Base-by-base conservation (phyloP, 2,113 vertebrate species). In the Puffinus mauretanicus region DNA sequence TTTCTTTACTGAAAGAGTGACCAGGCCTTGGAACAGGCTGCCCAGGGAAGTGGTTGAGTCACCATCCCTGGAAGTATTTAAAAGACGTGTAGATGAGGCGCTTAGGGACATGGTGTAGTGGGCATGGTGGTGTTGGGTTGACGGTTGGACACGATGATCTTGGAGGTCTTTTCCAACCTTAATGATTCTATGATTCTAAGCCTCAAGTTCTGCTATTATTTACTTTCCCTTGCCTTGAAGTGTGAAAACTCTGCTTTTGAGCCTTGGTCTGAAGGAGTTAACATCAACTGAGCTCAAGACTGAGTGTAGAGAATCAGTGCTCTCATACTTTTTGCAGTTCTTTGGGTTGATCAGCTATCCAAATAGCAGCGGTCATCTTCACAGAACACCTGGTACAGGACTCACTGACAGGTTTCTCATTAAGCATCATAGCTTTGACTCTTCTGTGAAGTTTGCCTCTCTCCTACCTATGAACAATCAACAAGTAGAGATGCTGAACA, bases 231-330 rank as follows among this genome's bases (percentile, higher is more conserved):
- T 86, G 36, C 49, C 77, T 44, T 89, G 21, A 84, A 73, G 16
- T 21, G 34, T 30, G 42, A 62, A 52, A 86, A 40, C 8, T 64
- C 55, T 52, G 40, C n/a, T 55, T 62, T 76, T 70, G 21, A 88
- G 71, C 22, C n/a, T 70, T 73, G 69, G 24, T 20, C 66, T 38
- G 65, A 87, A 82, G 61, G 29, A 93, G 72, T 40, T 72, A 7
- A 32, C 34, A 61, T 60, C 22, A 81, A 16, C 38, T 51, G 30
- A 89, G 51, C 3, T 2, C 30, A 32, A 79, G 42, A 51, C 16
- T 0, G 0, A 55, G 9, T 2, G 3, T 3, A 69, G 18, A 51
- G 15, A 69, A 90, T 26, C 9, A 5, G 21, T 15, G n/a, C 34
- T 17, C 18, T 55, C 11, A 1, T n/a, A 27, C 15, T 36, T 90